Conservation (phyloP, 2,888 invertebrate genomes). For the Drosophila borborema region DNA sequence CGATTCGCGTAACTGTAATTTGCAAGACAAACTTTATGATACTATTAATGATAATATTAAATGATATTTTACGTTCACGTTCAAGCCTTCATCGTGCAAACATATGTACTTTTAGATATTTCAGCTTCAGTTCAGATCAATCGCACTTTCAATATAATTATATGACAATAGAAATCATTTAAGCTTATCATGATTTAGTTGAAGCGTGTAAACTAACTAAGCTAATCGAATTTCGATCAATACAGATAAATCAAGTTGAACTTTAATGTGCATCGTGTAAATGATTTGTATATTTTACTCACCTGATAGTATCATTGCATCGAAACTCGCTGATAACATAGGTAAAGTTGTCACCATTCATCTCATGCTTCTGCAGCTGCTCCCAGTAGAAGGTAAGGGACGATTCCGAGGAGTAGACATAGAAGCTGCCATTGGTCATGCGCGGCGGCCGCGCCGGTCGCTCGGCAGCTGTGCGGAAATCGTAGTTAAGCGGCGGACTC, state of each 20-base stretch:
- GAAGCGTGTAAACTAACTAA: background rate
- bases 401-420: conserved; percentile 87
- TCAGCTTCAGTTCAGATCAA: background rate
- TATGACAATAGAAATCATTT: background rate
- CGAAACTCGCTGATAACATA: conserved; percentile 87
- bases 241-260: background rate
- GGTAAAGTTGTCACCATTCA: conserved; percentile 91
- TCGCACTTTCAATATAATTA: background rate
- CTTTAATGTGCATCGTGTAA: background rate
- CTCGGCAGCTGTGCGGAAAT: conserved; percentile 87
- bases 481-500: conserved; percentile 88
- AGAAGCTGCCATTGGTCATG: conserved; percentile 91
- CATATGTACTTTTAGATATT: background rate
- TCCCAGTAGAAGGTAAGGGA: conserved; percentile 93
- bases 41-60: background rate
- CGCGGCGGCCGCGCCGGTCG: conserved; percentile 89
- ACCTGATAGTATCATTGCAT: conserved; percentile 67
- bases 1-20: background rate
- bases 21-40: background rate
- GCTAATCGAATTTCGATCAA: background rate
- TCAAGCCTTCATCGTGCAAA: background rate
- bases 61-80: background rate
- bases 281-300: conserved; percentile 42
- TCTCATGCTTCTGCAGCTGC: conserved; percentile 88
- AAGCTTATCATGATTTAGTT: background rate